phyloP scores from a whole-genome alignment of 1,140 invertebrate genomes.

The Tribolium madens region DNA sequence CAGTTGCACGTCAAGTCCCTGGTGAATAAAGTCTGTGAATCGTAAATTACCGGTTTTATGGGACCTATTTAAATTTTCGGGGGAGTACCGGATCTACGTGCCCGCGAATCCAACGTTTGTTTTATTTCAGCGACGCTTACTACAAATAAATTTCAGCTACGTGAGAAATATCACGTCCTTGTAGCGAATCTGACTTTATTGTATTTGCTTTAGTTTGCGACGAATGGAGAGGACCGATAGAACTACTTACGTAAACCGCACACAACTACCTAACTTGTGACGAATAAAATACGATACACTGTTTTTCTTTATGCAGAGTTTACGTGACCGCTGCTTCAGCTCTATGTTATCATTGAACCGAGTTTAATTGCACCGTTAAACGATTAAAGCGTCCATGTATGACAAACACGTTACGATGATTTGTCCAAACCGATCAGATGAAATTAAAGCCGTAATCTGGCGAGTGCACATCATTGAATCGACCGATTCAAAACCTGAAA shows the following conservation, averaged over 20 bases:
- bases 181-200: background rate
- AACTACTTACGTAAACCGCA: background rate
- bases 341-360: background rate
- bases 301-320: too few species aligned
- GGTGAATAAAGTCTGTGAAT: background rate
- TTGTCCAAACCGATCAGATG: background rate
- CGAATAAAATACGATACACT: too few species aligned
- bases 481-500: background rate
- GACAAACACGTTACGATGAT: constrained; percentile 2
- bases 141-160: constrained; percentile 12
- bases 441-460: constrained; percentile 16
- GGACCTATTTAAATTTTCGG: constrained; percentile 22
- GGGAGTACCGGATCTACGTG: constrained; percentile 20
- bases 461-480: constrained; percentile 2
- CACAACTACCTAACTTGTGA: background rate
- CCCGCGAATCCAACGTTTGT: constrained; percentile 7
- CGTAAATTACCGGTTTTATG: constrained; percentile 32
- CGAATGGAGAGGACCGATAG: too few species aligned
- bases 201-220: background rate
- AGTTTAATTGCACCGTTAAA: background rate
- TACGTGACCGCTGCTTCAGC: too few species aligned
- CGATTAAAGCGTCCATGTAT: background rate
- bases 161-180: constrained; percentile 17
- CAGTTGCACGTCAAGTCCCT: background rate
- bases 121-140: constrained; percentile 19